Conservation (phyloP, 2,797 vertebrate genomes). For the Poecile montanus region DNA sequence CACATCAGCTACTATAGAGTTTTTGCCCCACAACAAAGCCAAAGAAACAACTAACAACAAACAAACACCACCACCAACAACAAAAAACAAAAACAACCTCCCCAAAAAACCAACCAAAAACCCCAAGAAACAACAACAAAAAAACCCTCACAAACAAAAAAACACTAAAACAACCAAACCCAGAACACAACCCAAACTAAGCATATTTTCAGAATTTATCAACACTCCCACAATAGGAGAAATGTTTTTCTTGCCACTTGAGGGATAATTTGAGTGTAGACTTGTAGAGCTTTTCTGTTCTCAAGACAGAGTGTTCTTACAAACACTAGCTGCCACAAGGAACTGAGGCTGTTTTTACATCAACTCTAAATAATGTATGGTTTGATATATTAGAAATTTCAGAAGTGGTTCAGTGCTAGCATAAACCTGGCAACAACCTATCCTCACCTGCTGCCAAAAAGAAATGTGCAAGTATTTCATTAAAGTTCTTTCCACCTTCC, state of each 20-base stretch:
- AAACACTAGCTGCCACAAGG: not conserved
- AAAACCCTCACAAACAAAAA: not conserved
- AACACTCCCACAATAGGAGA: not conserved
- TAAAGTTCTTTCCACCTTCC: not conserved
- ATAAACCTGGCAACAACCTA: not conserved
- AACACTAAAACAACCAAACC: not conserved
- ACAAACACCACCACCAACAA: not conserved
- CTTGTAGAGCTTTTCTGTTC: not conserved
- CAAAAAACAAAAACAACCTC: not conserved
- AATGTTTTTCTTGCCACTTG: not conserved
- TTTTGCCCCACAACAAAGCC: not conserved
- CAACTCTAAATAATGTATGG: fast-evolving
- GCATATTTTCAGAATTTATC: not conserved
- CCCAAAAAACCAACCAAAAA: not conserved
- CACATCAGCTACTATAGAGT: not conserved
- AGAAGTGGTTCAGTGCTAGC: not conserved
- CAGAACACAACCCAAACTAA: fast-evolving
- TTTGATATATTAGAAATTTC: not conserved
- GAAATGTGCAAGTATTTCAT: not conserved
- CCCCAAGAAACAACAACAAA: not conserved
- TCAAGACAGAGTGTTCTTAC: not conserved
- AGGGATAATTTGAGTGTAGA: not conserved
- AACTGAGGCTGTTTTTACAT: fast-evolving
- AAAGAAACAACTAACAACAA: not conserved
- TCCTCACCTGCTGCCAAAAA: not conserved